Evolutionary conservation across 23 tunicate genomes (phyloP).

Genomic region (Trididemnum nubilum): DNA sequence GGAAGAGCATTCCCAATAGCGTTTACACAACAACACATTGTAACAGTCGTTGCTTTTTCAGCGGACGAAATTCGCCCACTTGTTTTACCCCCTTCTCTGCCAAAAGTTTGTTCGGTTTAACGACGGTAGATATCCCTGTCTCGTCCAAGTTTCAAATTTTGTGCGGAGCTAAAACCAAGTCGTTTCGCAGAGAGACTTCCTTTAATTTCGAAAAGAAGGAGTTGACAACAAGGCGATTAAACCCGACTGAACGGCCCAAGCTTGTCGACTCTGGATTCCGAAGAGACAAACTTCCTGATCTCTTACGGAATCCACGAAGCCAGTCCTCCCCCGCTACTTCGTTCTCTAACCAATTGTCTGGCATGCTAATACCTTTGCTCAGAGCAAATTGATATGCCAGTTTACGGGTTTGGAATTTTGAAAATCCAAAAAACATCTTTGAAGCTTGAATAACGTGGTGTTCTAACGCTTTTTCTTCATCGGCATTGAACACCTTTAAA

Average conservation of each 20-base stretch:
- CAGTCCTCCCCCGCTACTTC: conserved; percentile 45
- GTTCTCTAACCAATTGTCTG: conserved; percentile 24
- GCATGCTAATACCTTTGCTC: conserved; percentile 19
- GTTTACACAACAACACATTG: conserved; percentile 48
- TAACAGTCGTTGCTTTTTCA: conserved; percentile 37
- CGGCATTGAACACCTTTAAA: conserved; percentile 27
- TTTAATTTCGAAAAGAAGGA: conserved; percentile 26
- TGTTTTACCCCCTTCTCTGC: conserved; percentile 44
- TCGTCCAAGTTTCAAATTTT: conserved; percentile 50
- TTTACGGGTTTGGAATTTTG: conserved; percentile 22
- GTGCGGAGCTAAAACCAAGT: not conserved
- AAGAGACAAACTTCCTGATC: conserved; percentile 27
- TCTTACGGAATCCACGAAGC: conserved; percentile 42
- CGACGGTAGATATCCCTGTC: conserved; percentile 42
- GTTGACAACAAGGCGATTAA: conserved; percentile 21
- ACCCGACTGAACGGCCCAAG: conserved; percentile 35
- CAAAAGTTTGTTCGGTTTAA: conserved; percentile 19
- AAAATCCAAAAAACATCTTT: conserved; percentile 22
- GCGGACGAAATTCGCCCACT: conserved; percentile 32
- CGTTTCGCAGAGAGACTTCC: not conserved
- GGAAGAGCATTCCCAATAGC: conserved; percentile 30
- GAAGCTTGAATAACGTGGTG: not conserved
- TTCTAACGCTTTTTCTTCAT: conserved; percentile 13
- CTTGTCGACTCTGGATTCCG: conserved; percentile 44
- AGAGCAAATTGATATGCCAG: conserved; percentile 18